These are phyloP conservation scores for Peromyscus polionotus DNA, from an alignment of 2,113 vertebrate genomes.

Conservation along the genomic window DNA sequence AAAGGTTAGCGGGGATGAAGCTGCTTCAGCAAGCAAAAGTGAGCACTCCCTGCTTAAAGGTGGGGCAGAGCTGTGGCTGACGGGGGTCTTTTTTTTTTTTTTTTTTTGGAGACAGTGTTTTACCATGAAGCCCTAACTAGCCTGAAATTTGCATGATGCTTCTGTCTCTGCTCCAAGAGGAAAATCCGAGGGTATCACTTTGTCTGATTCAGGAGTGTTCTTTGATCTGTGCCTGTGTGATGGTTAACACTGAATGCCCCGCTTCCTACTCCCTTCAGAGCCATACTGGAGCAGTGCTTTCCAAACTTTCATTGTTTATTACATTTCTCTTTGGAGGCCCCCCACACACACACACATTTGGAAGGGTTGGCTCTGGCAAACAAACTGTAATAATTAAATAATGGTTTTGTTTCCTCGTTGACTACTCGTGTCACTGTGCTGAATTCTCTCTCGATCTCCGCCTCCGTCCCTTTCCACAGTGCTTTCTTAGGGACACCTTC, in stretches of 20 bases:
- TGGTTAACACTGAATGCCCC: neutral
- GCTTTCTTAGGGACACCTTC: neutral
- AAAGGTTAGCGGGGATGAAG: conserved; percentile 60
- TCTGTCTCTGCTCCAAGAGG: neutral
- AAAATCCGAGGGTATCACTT: too few species aligned
- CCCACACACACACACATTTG: neutral
- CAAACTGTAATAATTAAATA: neutral
- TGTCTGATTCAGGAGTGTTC: neutral
- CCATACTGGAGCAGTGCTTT: neutral
- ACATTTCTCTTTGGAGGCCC: conserved; percentile 2
- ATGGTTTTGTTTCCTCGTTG: neutral
- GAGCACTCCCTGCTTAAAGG: neutral
- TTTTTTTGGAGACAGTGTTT: neutral
- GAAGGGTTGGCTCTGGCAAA: conserved; percentile 21
- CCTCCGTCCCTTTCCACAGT: neutral
- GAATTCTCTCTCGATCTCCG: neutral
- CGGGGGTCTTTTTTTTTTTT: neutral
- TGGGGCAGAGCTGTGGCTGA: conserved; percentile 18
- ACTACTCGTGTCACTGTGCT: neutral
- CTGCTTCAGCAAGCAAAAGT: conserved; percentile 31
- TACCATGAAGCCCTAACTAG: neutral
- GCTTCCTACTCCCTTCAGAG: neutral
- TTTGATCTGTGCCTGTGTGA: neutral
- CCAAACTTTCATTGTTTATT: neutral
- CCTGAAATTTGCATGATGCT: neutral